phyloP scores from a whole-genome alignment of 2,888 invertebrate species.

The Athripsodes cinereus region DNA sequence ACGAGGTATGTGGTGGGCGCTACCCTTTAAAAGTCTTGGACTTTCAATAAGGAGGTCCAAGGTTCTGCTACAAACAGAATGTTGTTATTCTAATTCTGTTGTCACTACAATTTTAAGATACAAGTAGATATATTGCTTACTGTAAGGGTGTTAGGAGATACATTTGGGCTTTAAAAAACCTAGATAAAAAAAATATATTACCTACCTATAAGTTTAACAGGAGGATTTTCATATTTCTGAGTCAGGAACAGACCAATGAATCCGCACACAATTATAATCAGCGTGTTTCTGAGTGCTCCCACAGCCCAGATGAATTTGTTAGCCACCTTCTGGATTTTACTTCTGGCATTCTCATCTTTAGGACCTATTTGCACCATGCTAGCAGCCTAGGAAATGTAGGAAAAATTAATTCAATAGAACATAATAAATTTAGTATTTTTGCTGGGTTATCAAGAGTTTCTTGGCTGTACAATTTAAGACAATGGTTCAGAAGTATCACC shows the following conservation, averaged over 20 bases:
- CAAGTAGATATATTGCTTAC: neutral
- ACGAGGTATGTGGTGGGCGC: too few relatives aligned
- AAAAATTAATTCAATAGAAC: too few relatives aligned
- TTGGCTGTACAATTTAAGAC: too few relatives aligned
- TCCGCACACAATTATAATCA: conserved; percentile 71
- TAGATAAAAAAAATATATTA: conserved; percentile 12
- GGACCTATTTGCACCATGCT: conserved; percentile 59
- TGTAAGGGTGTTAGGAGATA: neutral
- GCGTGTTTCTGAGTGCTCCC: conserved; percentile 79
- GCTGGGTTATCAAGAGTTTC: too few relatives aligned
- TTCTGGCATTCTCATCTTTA: conserved; percentile 43
- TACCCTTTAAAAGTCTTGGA: too few relatives aligned
- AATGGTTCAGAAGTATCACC: too few relatives aligned
- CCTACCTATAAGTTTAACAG: conserved; percentile 65
- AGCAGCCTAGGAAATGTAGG: too few relatives aligned
- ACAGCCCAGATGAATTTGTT: conserved; percentile 69
- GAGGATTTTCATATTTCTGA: conserved; percentile 43
- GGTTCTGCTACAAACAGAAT: too few relatives aligned
- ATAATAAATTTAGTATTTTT: too few relatives aligned
- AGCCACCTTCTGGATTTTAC: conserved; percentile 50
- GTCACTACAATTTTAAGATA: neutral
- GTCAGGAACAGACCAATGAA: conserved; percentile 61
- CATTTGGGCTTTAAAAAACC: too few relatives aligned
- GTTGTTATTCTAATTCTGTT: too few relatives aligned
- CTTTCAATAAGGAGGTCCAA: too few relatives aligned